These are phyloP conservation scores for Drosophila tani DNA, from an alignment of 1,140 invertebrate genomes.

Conservation along the genomic window DNA sequence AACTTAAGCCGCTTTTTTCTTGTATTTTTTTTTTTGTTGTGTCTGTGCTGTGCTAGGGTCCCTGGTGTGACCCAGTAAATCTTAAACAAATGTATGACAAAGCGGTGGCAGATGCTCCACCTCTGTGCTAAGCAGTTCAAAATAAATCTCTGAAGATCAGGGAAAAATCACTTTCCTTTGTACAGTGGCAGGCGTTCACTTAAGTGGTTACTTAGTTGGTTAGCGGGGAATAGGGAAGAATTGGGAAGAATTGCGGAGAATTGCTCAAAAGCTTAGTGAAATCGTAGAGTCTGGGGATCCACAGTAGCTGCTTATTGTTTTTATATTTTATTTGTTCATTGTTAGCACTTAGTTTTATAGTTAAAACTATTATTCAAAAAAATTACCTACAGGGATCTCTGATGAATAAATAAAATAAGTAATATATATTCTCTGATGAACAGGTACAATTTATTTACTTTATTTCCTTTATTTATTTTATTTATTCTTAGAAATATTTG, in stretches of 20 bases:
- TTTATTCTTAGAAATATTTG: too few relatives aligned
- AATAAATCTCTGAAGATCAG: too few relatives aligned
- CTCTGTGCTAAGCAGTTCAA: constrained; percentile 16
- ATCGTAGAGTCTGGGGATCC: background rate
- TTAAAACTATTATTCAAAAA: too few relatives aligned
- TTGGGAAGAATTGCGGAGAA: background rate
- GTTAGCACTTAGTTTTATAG: too few relatives aligned
- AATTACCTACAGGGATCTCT: too few relatives aligned
- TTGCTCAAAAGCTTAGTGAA: background rate
- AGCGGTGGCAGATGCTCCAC: background rate
- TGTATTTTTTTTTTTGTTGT: constrained; percentile 18
- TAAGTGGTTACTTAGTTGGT: background rate
- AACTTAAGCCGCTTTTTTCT: constrained; percentile 45
- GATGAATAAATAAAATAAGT: too few relatives aligned
- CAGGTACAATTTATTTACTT: too few relatives aligned
- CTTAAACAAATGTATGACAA: constrained; percentile 24
- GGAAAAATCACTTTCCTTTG: constrained; percentile 23
- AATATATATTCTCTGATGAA: too few relatives aligned
- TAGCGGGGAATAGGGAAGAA: background rate
- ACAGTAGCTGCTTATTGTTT: background rate
- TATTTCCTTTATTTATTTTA: too few relatives aligned
- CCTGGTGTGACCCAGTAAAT: constrained; percentile 13
- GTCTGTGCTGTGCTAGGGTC: constrained; percentile 33
- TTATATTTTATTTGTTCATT: background rate
- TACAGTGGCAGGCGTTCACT: too few relatives aligned